Evolutionary conservation across 2,888 invertebrate genomes (phyloP), one percentile per base, ranked within the genome.

Genomic region (Aproaerema taeniolella): DNA sequence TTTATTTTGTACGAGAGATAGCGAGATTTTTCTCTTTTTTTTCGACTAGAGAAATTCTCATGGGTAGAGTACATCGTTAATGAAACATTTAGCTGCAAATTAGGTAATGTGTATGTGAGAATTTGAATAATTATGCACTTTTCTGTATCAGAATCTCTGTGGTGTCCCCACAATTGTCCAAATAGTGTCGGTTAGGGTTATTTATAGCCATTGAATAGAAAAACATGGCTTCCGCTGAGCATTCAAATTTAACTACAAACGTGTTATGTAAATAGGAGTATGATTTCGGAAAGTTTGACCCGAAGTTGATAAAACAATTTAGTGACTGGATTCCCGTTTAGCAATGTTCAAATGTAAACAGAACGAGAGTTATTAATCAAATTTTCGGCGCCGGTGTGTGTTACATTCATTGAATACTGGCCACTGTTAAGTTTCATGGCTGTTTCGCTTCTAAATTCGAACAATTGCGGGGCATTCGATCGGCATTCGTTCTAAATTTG

Each of bases 401-500:
- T 52, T 65, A 63, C 65, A 65, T 64, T 69, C 65, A 68, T 64
- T 66, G 61, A 57, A 63, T 60, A 55, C 55, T 52, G 61, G 36
- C 34, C 35, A 56, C 64, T 68, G 69, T 54, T 73, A 70, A 70
- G 67, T 78, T 20, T n/a, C n/a, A n/a, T 20, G 20, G 20, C 8
- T 6, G 8, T 20, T 79, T 78, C 71, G 68, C 63, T 63, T 68
- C 62, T 70, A 62, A 65, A 76, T 73, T 72, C 72, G 74, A 81
- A 85, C 82, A 83, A 83, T 82, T 73, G 76, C 60, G 50, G 57
- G 50, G 65, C 69, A 20, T 30, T 37, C 77, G 79, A 73, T 80
- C 76, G 83, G 82, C 64, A 82, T 81, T 80, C 67, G 75, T 77
- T 73, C 85, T 85, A 85, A 81, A 85, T 83, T 77, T 85, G 83